phyloP scores from a whole-genome alignment of 2,113 vertebrate species.

The Trogon melanurus region DNA sequence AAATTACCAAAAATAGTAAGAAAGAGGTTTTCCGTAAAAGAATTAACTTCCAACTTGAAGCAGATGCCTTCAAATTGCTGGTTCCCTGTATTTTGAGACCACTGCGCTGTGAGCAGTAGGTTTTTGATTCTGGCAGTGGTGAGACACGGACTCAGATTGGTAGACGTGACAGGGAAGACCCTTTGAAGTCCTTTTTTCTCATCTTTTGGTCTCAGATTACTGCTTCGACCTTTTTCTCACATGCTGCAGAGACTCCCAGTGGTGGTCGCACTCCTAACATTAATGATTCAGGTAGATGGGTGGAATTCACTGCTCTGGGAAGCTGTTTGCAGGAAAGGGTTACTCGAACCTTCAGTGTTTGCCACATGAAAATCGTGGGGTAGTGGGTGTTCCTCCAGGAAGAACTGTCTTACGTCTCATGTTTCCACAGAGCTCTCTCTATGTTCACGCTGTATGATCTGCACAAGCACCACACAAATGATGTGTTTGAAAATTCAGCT shows the following conservation, averaged over 20 bases:
- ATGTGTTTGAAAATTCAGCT: neutral
- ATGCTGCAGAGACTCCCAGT: neutral
- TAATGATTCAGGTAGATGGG: neutral
- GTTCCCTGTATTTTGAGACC: neutral
- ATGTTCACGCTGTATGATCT: neutral
- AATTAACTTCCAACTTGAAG: neutral
- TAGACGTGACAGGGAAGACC: neutral
- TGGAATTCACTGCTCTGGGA: neutral
- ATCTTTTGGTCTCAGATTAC: neutral
- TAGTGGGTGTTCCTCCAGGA: neutral
- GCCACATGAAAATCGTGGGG: fast-evolving
- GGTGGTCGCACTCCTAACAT: neutral
- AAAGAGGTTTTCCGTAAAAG: neutral
- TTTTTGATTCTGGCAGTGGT: neutral
- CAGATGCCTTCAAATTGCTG: neutral
- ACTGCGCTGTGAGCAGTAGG: neutral
- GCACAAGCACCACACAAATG: neutral
- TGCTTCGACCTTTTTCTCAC: neutral
- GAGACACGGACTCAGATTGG: neutral
- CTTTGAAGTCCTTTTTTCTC: neutral
- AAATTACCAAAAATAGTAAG: neutral
- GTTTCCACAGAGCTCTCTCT: neutral
- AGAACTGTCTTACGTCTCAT: neutral
- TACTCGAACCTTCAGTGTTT: neutral
- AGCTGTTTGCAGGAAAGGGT: neutral